Evolutionary conservation across 1,140 invertebrate species (phyloP), one percentile per base, ranked within the genome.

Genomic region (Papilio polyxenes): DNA sequence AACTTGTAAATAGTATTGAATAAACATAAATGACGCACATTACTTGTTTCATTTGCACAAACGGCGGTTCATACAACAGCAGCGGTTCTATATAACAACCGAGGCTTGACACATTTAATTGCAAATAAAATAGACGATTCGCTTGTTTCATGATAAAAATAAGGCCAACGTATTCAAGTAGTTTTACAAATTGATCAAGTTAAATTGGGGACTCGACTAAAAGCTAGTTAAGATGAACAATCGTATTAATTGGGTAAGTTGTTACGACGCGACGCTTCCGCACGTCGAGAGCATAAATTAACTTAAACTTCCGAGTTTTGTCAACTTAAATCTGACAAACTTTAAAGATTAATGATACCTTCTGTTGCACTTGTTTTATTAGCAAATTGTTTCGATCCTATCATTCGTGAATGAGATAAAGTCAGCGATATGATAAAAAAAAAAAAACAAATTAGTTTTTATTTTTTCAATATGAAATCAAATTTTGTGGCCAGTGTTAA

Each of bases 1-100:
- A 56, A 78, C n/a, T 37, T 80, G 77, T 80, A 80, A 62, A 80
- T 80, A 80, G 76, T 78, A 78, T 56, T 78, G 5, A 78, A 78
- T 78, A 78, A 78, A 78, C 23, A 20, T 13, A 23, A 51, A 51
- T 53, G n/a, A 76, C 48, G 11, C 75, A 53, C 65, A 69, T 37
- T 69, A 37, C 65, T 69, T 37, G 65, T 69, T 69, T 69, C 15
- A 69, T 69, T 69, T 69, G 6, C 5, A 15, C 13, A 69, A 37
- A 20, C n/a, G 8, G 17, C 20, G 17, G 7, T 20, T 62, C 17
- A 23, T 9, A 59, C 15, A 59, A 17, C n/a, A 59, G 6, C n/a
- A 59, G n/a, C 23, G 51, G 51, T 13, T 10, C 7, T 53, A 15
- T 11, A 10, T 11, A 15, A 8, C 51, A 53, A 15, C 51, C 40